phyloP scores from a whole-genome alignment of 2,113 vertebrate genomes.

The Mormoops blainvillei region DNA sequence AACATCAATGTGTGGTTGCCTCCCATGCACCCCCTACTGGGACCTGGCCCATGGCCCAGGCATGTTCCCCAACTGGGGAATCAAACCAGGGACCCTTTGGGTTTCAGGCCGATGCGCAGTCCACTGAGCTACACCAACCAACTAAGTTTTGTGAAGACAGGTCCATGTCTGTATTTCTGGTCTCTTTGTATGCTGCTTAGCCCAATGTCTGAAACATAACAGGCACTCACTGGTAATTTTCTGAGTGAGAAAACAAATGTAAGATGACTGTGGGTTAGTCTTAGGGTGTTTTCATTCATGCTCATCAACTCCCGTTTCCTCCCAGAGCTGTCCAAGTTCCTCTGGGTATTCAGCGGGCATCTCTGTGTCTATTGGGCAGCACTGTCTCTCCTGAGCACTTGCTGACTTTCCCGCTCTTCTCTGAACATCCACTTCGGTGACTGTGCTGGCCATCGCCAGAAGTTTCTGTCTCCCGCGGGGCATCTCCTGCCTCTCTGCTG shows the following conservation, averaged over 20 bases:
- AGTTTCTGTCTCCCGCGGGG: background rate
- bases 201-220: background rate
- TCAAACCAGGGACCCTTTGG: too few species aligned
- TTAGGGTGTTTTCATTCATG: background rate
- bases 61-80: too few species aligned
- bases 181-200: background rate
- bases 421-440: background rate
- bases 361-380: background rate
- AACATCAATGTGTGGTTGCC: too few species aligned
- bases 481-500: background rate
- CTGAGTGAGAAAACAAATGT: background rate
- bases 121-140: too few species aligned
- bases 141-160: background rate
- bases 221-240: background rate
- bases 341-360: background rate
- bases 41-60: too few species aligned
- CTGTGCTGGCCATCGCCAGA: background rate
- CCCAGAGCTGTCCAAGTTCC: background rate
- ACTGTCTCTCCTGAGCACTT: rapidly evolving
- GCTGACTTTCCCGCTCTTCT: too few species aligned
- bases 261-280: background rate
- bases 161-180: background rate
- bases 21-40: too few species aligned
- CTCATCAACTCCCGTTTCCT: background rate
- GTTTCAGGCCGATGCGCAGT: too few species aligned